Evolutionary conservation across 2,797 vertebrate genomes (phyloP).

Genomic region (Melanotaenia parkinsoni): DNA sequence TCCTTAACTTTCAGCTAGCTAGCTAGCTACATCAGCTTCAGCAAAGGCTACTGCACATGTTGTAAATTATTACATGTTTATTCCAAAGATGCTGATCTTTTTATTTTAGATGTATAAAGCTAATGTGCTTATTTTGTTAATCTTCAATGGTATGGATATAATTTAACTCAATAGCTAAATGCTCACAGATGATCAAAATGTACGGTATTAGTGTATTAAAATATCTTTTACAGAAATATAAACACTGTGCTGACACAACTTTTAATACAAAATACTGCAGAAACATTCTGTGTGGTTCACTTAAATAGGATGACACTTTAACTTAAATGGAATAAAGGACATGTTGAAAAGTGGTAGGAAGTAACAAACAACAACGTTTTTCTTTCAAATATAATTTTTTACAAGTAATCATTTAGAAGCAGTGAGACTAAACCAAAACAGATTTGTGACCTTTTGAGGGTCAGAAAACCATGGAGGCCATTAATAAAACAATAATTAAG

Average conservation of each 20-base stretch:
- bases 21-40: neutral
- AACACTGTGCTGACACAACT: neutral
- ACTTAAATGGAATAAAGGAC: neutral
- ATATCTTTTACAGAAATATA: neutral
- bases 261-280: neutral
- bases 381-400: conserved; percentile 19
- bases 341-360: conserved; percentile 26
- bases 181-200: too few species aligned
- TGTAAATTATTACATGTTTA: too few species aligned
- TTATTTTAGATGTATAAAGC: neutral
- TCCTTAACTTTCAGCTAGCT: neutral
- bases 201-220: neutral
- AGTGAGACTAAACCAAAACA: conserved; percentile 26
- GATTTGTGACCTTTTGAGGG: conserved; percentile 47
- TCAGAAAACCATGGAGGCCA: conserved; percentile 17
- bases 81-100: neutral
- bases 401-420: conserved; percentile 18
- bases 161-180: too few species aligned
- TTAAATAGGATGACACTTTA: neutral
- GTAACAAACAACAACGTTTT: conserved; percentile 10
- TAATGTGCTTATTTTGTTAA: neutral
- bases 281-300: neutral
- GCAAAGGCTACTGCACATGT: neutral
- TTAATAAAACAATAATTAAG: conserved; percentile 32
- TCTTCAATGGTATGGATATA: neutral